A percentile compares a stretch with the other conserved stretches of the same genome.
Conservation (phyloP, 2,797 vertebrate genomes). For the Adrianichthys oophorus region DNA sequence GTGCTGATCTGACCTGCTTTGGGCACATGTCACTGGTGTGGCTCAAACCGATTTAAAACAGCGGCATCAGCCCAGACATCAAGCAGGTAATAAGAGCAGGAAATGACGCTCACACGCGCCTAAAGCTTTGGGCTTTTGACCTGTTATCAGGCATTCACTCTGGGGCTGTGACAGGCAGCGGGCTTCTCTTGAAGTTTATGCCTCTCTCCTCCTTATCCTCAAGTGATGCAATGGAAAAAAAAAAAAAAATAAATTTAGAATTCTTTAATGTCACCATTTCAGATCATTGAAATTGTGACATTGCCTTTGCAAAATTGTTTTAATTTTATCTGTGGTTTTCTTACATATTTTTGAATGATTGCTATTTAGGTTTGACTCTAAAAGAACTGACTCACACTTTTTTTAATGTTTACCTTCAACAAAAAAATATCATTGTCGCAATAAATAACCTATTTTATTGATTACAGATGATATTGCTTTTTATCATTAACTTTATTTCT, state of each 20-base stretch:
- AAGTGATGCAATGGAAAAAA: slow-evolving; percentile 6
- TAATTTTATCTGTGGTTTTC: too few relatives aligned
- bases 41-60: slow-evolving; percentile 50
- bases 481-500: neutral
- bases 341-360: too few relatives aligned
- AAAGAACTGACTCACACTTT: too few relatives aligned
- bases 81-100: slow-evolving; percentile 61
- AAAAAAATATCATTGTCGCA: too few relatives aligned
- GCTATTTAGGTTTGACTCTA: neutral
- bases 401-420: too few relatives aligned
- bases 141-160: slow-evolving; percentile 67
- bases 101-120: slow-evolving; percentile 60
- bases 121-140: slow-evolving; percentile 69
- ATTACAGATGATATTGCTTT: too few relatives aligned
- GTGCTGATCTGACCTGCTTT: slow-evolving; percentile 53
- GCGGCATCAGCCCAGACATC: slow-evolving; percentile 27
- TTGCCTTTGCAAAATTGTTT: neutral
- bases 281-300: neutral
- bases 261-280: neutral
- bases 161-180: slow-evolving; percentile 34
- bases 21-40: slow-evolving; percentile 48
- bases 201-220: slow-evolving; percentile 1
- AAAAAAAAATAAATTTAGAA: neutral
- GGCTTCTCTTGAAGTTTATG: slow-evolving; percentile 34
- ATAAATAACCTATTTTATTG: too few relatives aligned